A percentile compares a stretch with the other conserved stretches of the same genome.
Conservation (phyloP, 2,888 invertebrate species). For the Pseudoips prasinana region DNA sequence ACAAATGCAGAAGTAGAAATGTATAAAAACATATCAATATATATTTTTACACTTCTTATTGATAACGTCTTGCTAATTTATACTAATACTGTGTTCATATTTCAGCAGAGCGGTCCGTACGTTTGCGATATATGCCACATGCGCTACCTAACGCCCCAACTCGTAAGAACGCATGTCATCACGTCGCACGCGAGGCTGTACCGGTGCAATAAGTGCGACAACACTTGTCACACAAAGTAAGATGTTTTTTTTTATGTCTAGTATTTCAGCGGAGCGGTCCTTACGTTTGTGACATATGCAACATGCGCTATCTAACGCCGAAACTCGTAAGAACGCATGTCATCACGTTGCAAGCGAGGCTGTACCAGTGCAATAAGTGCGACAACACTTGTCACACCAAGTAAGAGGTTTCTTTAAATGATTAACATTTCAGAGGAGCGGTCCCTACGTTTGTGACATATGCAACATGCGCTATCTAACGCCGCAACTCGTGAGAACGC, state of each 20-base stretch:
- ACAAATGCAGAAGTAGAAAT: too few species aligned
- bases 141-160: constrained; percentile 45
- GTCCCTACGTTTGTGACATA: constrained; percentile 46
- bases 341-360: constrained; percentile 44
- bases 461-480: constrained; percentile 54
- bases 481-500: constrained; percentile 44
- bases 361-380: constrained; percentile 52
- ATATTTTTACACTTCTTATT: too few species aligned
- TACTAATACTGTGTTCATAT: too few species aligned
- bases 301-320: constrained; percentile 45
- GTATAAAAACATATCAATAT: too few species aligned
- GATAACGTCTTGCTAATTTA: too few species aligned
- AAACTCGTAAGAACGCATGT: constrained; percentile 50
- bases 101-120: constrained; percentile 51
- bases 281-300: constrained; percentile 51
- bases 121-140: constrained; percentile 54
- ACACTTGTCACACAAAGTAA: constrained; percentile 58
- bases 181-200: constrained; percentile 52
- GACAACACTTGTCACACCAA: constrained; percentile 51
- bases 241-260: constrained; percentile 21
- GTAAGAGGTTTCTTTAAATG: constrained; percentile 38
- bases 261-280: constrained; percentile 50
- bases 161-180: constrained; percentile 45
- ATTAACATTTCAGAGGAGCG: constrained; percentile 51
- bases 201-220: constrained; percentile 47